Evolutionary conservation across 2,797 vertebrate genomes (phyloP).

Genomic region (Hyperoplus lanceolatus): DNA sequence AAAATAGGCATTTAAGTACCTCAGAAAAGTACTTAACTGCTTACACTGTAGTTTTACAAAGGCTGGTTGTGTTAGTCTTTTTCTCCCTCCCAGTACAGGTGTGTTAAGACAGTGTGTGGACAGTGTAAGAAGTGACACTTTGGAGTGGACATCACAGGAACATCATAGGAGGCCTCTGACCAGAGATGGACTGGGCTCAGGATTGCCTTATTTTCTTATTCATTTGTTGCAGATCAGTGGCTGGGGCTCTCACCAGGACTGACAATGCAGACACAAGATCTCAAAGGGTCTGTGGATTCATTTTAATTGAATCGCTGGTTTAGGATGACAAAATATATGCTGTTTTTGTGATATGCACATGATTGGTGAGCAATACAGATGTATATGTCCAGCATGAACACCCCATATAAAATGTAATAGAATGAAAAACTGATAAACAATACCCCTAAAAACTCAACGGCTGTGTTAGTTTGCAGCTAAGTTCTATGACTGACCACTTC

Average conservation of each 20-base stretch:
- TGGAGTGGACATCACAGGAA: constrained; percentile 57
- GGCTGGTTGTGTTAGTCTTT: constrained; percentile 53
- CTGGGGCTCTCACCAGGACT: constrained; percentile 49
- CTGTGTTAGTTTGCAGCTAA: background rate
- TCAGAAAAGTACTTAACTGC: background rate
- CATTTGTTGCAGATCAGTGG: constrained; percentile 46
- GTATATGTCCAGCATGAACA: background rate
- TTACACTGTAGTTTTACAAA: background rate
- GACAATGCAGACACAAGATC: constrained; percentile 12
- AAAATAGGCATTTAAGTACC: background rate
- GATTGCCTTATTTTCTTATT: constrained; percentile 66
- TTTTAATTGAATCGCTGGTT: too few species aligned
- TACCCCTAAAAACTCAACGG: background rate
- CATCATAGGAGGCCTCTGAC: constrained; percentile 39
- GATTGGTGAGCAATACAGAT: too few species aligned
- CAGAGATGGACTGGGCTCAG: constrained; percentile 16
- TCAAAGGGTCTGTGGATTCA: too few species aligned
- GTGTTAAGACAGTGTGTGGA: constrained; percentile 9
- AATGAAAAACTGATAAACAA: background rate
- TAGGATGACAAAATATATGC: too few species aligned
- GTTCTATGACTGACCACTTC: constrained; percentile 28
- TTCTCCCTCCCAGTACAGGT: constrained; percentile 22
- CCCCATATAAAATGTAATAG: too few species aligned
- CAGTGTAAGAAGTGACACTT: constrained; percentile 63
- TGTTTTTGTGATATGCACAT: too few species aligned